These are phyloP conservation scores for Anser cygnoides DNA, from an alignment of 2,113 vertebrate species.

Conservation along the genomic window DNA sequence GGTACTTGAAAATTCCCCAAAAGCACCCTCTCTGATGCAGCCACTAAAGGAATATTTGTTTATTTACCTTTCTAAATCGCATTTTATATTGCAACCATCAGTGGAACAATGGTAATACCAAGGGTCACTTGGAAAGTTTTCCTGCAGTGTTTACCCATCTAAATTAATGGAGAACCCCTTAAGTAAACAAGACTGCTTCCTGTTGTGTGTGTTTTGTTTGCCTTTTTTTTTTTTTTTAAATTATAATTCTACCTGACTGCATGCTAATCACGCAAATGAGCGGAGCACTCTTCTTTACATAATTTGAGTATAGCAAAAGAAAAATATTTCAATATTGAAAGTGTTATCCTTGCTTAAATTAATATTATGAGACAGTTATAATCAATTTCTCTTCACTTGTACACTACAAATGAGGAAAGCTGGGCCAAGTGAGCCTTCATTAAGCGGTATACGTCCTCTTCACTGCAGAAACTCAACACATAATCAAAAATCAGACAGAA, in stretches of 20 bases:
- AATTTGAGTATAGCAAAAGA: neutral
- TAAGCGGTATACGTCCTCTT: rapidly evolving
- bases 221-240: neutral
- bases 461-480: neutral
- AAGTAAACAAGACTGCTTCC: neutral
- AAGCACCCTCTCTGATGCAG: neutral
- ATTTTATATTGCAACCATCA: neutral
- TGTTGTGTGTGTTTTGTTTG: no score
- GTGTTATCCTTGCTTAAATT: neutral
- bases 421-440: neutral
- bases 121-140: neutral
- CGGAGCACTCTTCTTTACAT: neutral
- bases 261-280: neutral
- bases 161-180: neutral
- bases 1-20: neutral
- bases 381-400: neutral
- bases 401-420: neutral
- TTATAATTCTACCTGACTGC: neutral
- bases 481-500: neutral
- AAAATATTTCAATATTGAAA: neutral
- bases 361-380: neutral
- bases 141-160: neutral
- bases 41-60: neutral
- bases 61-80: neutral
- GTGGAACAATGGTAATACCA: neutral